Conservation (phyloP, 2,797 vertebrate genomes). For the Acrossocheilus wenchowensis region DNA sequence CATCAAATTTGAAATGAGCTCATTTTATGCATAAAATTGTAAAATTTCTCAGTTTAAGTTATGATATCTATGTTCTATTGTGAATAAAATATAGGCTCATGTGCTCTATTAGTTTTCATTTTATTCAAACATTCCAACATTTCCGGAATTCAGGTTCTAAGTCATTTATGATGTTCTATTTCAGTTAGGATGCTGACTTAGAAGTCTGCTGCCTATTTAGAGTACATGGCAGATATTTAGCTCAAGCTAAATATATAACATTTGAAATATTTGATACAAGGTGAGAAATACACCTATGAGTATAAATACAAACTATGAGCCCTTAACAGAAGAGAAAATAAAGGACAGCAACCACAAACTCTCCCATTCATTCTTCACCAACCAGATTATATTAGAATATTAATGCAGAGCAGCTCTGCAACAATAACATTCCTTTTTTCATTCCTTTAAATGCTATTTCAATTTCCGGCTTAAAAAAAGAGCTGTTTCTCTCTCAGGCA, state of each 20-base stretch:
- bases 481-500: constrained; percentile 13
- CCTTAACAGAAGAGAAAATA: background rate
- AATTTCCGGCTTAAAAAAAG: constrained; percentile 43
- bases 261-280: background rate
- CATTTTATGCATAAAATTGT: no score
- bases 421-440: constrained; percentile 27
- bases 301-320: background rate
- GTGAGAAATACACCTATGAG: background rate
- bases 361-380: background rate
- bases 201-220: background rate
- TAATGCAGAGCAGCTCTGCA: constrained; percentile 19
- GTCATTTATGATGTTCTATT: background rate
- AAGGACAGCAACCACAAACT: background rate
- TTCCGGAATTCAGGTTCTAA: background rate
- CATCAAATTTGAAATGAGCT: no score
- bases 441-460: constrained; percentile 22
- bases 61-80: no score
- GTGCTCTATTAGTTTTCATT: no score
- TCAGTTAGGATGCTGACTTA: background rate
- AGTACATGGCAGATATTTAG: background rate
- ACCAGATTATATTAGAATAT: constrained; percentile 42
- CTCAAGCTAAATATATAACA: no score
- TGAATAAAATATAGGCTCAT: no score
- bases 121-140: no score
- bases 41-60: no score